Evolutionary conservation across 1,140 invertebrate species (phyloP), one percentile per base, ranked within the genome.

Genomic region (Venturia canescens): DNA sequence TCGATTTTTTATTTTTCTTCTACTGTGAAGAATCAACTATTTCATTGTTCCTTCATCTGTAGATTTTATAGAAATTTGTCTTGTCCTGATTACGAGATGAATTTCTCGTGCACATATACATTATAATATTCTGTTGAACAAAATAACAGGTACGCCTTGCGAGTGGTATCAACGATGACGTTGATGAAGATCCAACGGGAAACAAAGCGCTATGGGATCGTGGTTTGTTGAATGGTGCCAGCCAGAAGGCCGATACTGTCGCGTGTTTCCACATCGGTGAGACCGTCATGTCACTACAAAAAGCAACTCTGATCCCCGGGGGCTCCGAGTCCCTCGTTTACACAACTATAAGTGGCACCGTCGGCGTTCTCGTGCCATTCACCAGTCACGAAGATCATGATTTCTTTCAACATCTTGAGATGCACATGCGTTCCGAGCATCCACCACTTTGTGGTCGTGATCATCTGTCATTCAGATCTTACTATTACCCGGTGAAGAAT

Each of bases 351-450:
- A 98, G 97, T 82, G 99, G 99, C 15, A 95, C 97, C 7, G 96
- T 99, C 1, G 99, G 99, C 1, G 98, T 99, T 50, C 93, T 99
- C 5, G 97, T 99, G 15, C 98, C 99, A 0, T 99, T 99, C 86
- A 98, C 98, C 0, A 99, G 98, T 34, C 96, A 98, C 87, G 99
- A 99, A 93, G 98, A 99, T 90, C 98, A 98, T 85, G 98, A 99
- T 88, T 99, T 99, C 88, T 99, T 99, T 92, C 98, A 99, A 91
- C 98, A 99, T 93, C 92, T 99, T 74, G 99, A 99, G 91, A 99
- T 99, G 99, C 98, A 99, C 90, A 98, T 99, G 98, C 93, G 99
- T 60, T 97, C 97, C 70, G 98, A 99, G 91, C 97, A 99, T 91
- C 94, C 98, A 0, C 98, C 99, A 0, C 90, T 99, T 0, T 99